Conservation (phyloP, 2,797 vertebrate species). For the Sphenodon punctatus region DNA sequence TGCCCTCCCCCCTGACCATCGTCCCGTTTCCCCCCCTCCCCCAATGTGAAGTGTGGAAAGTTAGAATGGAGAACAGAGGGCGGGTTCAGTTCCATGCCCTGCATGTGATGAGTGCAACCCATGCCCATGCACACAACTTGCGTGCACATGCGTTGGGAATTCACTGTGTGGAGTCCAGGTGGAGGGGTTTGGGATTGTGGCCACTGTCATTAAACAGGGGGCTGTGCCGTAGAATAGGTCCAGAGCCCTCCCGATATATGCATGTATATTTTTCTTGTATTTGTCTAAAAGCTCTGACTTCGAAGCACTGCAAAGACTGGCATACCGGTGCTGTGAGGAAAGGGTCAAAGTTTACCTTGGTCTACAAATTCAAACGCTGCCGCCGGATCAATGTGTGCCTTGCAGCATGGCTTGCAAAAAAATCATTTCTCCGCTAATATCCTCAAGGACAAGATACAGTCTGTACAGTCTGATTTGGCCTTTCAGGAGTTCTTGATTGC, state of each 20-base stretch:
- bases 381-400: slow-evolving; percentile 58
- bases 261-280: slow-evolving; percentile 10
- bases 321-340: slow-evolving; percentile 13
- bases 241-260: background rate
- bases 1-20: no score
- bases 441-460: slow-evolving; percentile 63
- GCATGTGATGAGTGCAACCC: no score
- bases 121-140: no score
- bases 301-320: slow-evolving; percentile 27
- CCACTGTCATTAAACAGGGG: background rate
- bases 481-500: slow-evolving; percentile 49
- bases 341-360: slow-evolving; percentile 51
- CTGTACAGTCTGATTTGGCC: slow-evolving; percentile 39
- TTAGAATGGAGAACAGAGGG: no score
- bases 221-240: background rate
- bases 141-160: no score
- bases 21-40: no score
- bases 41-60: no score
- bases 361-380: slow-evolving; percentile 41
- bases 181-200: background rate
- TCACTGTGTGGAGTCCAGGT: no score
- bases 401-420: slow-evolving; percentile 57
- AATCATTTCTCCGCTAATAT: slow-evolving; percentile 63
- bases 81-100: no score
- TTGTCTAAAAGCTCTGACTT: background rate